phyloP scores from a whole-genome alignment of 30 jellyfish, hydroid and myxozoan species.

The Aurelia sp. region DNA sequence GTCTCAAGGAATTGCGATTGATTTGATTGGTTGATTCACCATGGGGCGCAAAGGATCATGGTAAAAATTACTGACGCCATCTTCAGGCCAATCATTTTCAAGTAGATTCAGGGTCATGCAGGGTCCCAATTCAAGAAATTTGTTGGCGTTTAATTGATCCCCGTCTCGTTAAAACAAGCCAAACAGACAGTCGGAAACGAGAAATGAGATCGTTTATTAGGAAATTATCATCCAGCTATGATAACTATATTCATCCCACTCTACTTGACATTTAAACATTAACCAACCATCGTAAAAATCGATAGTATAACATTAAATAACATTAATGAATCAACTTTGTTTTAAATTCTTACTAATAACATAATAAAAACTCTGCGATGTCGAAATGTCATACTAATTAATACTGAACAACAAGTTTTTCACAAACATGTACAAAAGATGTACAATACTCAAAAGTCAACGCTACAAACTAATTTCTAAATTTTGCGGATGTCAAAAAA shows the following conservation, averaged over 20 bases:
- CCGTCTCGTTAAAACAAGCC: no score
- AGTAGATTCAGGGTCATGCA: no score
- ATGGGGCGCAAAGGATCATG: no score
- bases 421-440: constrained; percentile 5
- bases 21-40: no score
- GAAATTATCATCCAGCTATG: constrained; percentile 22
- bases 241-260: constrained; percentile 47
- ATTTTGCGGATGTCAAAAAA: no score
- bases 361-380: neutral
- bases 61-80: no score
- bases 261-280: constrained; percentile 23
- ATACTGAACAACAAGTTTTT: constrained; percentile 1
- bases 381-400: neutral
- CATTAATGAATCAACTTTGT: neutral
- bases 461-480: neutral
- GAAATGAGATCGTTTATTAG: neutral
- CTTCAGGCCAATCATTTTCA: no score
- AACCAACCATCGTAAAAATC: constrained; percentile 54
- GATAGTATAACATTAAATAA: constrained; percentile 46
- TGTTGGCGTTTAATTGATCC: no score
- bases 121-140: no score
- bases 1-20: no score
- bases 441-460: neutral
- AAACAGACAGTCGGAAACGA: neutral
- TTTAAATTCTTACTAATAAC: neutral